Percentiles rank a stretch among this genome's conserved stretches.
phyloP scores from a whole-genome alignment of 2,888 invertebrate genomes.

The Agrochola lota region DNA sequence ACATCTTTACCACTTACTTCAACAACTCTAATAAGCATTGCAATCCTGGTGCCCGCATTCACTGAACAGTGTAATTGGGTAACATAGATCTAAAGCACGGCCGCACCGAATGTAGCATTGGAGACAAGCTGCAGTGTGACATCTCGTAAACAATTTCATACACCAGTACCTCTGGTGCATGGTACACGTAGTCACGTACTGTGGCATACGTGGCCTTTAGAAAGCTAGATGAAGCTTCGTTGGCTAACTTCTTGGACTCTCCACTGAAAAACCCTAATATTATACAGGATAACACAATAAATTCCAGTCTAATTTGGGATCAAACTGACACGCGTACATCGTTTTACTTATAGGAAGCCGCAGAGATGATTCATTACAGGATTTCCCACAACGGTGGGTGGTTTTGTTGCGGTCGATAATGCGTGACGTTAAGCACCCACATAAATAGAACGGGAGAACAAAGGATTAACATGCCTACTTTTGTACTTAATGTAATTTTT shows the following conservation, averaged over 20 bases:
- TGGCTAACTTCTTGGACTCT: neutral
- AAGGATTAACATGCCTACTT: constrained; percentile 35
- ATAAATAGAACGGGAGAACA: constrained; percentile 35
- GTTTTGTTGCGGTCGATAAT: constrained; percentile 56
- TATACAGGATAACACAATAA: constrained; percentile 21
- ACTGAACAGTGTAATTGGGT: constrained; percentile 32
- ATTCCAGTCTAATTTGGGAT: constrained; percentile 39
- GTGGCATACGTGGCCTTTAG: neutral
- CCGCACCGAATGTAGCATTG: constrained; percentile 14
- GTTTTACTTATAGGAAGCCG: constrained; percentile 30
- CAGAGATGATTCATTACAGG: constrained; percentile 62
- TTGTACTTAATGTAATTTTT: neutral
- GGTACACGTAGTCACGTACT: constrained; percentile 20
- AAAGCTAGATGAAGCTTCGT: neutral
- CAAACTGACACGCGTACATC: constrained; percentile 25
- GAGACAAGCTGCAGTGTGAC: constrained; percentile 14
- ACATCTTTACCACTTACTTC: neutral
- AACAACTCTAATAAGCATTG: constrained; percentile 6
- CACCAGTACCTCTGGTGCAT: constrained; percentile 25
- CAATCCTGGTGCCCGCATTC: neutral
- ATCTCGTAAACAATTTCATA: constrained; percentile 38
- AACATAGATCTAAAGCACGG: constrained; percentile 3
- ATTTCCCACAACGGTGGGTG: constrained; percentile 53
- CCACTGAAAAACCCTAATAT: neutral
- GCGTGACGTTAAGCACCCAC: constrained; percentile 49